Evolutionary conservation across 2,797 vertebrate species (phyloP).

Genomic region (Dermochelys coriacea): DNA sequence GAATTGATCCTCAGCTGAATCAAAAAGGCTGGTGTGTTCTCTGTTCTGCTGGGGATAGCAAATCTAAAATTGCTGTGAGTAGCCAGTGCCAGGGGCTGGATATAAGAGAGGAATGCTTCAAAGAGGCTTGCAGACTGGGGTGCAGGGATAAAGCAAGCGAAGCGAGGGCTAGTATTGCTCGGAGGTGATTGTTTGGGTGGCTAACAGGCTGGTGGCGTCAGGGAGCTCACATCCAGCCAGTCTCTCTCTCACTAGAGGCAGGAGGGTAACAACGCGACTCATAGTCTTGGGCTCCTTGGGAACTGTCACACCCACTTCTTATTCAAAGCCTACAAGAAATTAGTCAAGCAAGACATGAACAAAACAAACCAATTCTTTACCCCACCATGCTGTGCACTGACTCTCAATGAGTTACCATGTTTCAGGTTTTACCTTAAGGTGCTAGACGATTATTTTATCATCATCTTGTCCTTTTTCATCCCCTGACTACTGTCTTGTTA

Average conservation of each 20-base stretch:
- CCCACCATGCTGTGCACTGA: neutral
- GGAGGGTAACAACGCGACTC: neutral
- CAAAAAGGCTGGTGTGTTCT: neutral
- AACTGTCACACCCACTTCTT: neutral
- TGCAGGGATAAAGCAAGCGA: neutral
- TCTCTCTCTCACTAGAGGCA: too few species aligned
- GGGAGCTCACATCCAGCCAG: neutral
- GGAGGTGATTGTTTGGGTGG: neutral
- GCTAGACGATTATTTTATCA: neutral
- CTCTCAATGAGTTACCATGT: neutral
- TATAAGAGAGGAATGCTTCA: neutral
- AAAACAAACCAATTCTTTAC: neutral
- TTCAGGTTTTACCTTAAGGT: neutral
- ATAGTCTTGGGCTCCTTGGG: neutral
- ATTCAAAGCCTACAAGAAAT: neutral
- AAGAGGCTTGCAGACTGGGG: neutral
- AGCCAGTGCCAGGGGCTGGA: neutral
- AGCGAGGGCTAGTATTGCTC: neutral
- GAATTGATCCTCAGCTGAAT: neutral
- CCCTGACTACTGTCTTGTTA: neutral
- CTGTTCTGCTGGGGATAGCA: neutral
- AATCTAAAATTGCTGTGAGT: neutral
- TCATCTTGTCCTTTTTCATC: fast-evolving
- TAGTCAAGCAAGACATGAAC: neutral
- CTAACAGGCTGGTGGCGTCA: neutral